Percentiles rank a stretch among this genome's conserved stretches.
These are phyloP conservation scores for Cliona cf. orientalis DNA, from an alignment of 37 sponge, comb jelly and placozoan species.

Conservation along the genomic window DNA sequence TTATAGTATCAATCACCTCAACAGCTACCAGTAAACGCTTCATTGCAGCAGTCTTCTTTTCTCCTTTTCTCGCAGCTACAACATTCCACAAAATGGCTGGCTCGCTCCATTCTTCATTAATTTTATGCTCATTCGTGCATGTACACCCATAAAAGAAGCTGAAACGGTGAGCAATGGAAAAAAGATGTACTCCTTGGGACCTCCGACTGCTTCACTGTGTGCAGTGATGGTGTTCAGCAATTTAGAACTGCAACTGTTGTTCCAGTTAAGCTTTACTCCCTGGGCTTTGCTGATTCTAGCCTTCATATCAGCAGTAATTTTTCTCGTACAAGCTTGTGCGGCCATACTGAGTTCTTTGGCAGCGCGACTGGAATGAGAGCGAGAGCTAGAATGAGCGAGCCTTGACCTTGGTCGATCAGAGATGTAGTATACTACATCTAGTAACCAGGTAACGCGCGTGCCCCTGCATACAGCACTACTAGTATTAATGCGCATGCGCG, in stretches of 20 bases:
- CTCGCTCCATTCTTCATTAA: slow-evolving; percentile 6
- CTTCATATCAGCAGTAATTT: neutral
- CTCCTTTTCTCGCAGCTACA: slow-evolving; percentile 11
- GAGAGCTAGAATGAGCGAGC: too few relatives aligned
- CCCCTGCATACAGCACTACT: too few relatives aligned
- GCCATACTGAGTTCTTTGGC: neutral
- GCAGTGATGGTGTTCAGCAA: neutral
- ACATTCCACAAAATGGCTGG: slow-evolving; percentile 22
- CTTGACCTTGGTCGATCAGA: too few relatives aligned
- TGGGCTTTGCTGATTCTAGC: neutral
- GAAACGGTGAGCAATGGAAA: slow-evolving; percentile 15
- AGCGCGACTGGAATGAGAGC: too few relatives aligned
- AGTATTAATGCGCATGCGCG: too few relatives aligned
- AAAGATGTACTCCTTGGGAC: slow-evolving; percentile 14
- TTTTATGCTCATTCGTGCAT: neutral
- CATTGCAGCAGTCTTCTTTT: slow-evolving; percentile 9
- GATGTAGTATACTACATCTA: too few relatives aligned
- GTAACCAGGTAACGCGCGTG: too few relatives aligned
- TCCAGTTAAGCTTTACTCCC: neutral
- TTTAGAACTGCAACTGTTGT: neutral
- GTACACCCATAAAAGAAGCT: slow-evolving; percentile 30
- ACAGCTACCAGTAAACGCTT: neutral
- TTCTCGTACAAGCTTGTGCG: neutral
- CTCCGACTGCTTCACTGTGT: slow-evolving; percentile 18
- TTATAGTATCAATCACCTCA: too few relatives aligned